These are phyloP conservation scores for Erethizon dorsatum DNA, from an alignment of 2,797 vertebrate genomes.

Conservation along the genomic window DNA sequence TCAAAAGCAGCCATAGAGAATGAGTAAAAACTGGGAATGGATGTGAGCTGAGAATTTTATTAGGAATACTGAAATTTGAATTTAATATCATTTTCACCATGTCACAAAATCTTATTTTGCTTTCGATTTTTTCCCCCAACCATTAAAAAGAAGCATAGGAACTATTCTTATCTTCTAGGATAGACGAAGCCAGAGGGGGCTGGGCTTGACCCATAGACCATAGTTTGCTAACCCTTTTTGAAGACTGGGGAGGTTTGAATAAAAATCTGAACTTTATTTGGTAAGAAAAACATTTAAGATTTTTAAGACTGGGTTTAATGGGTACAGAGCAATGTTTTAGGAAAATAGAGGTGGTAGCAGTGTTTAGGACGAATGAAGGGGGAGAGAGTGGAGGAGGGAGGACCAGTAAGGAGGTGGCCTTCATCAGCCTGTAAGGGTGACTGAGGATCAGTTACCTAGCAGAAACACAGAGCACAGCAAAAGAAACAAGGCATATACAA, in stretches of 20 bases:
- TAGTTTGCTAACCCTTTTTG: neutral
- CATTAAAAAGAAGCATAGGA: neutral
- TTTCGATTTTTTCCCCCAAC: neutral
- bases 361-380: neutral
- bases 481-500: neutral
- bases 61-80: neutral
- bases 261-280: conserved; percentile 24
- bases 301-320: neutral
- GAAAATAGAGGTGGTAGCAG: neutral
- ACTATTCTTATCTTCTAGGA: neutral
- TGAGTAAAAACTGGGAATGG: neutral
- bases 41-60: neutral
- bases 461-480: neutral
- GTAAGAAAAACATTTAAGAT: neutral
- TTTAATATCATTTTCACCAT: neutral
- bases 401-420: neutral
- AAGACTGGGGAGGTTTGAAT: neutral
- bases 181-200: neutral
- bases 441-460: neutral
- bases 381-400: neutral
- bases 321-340: neutral
- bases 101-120: conserved; percentile 10
- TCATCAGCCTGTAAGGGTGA: neutral
- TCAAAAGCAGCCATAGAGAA: neutral
- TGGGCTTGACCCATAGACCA: neutral